Evolutionary conservation across 2,888 invertebrate genomes (phyloP).

Genomic region (Heliothis peltigera): DNA sequence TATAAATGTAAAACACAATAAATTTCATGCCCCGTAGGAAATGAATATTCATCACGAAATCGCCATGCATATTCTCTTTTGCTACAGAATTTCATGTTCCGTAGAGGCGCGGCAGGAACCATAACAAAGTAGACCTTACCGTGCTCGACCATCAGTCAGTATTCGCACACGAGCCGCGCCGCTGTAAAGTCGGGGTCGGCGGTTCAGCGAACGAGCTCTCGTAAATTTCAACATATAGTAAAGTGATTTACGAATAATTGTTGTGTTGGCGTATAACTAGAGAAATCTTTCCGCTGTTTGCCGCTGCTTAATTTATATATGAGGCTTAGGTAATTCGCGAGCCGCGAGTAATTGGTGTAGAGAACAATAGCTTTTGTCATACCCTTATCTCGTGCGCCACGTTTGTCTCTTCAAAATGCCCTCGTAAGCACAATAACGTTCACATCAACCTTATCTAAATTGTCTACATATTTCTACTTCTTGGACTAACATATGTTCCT

Average conservation of each 20-base stretch:
- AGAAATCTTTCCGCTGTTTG: constrained; percentile 90
- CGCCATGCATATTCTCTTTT: constrained; percentile 90
- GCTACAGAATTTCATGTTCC: constrained; percentile 85
- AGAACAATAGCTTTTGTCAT: constrained; percentile 90
- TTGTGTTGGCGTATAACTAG: constrained; percentile 90
- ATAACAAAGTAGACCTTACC: constrained; percentile 81
- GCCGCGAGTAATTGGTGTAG: constrained; percentile 88
- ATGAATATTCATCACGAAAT: constrained; percentile 90
- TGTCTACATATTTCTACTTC: constrained; percentile 63
- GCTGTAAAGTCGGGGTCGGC: constrained; percentile 79
- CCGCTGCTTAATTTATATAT: constrained; percentile 90
- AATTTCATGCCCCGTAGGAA: constrained; percentile 90
- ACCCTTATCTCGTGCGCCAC: constrained; percentile 86
- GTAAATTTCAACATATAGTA: constrained; percentile 90
- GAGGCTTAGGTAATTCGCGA: constrained; percentile 90
- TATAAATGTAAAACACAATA: constrained; percentile 90
- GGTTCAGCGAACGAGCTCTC: constrained; percentile 80
- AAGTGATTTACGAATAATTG: constrained; percentile 91
- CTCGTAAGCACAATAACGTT: constrained; percentile 81
- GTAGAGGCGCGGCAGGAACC: constrained; percentile 67
- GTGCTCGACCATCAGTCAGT: constrained; percentile 72
- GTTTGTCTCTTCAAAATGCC: constrained; percentile 82
- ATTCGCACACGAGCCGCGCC: constrained; percentile 70
- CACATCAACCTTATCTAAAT: constrained; percentile 77
- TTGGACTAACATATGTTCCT: constrained; percentile 42